Evolutionary conservation across 1,140 invertebrate species (phyloP).

Genomic region (Akabosia matsudoensis): DNA sequence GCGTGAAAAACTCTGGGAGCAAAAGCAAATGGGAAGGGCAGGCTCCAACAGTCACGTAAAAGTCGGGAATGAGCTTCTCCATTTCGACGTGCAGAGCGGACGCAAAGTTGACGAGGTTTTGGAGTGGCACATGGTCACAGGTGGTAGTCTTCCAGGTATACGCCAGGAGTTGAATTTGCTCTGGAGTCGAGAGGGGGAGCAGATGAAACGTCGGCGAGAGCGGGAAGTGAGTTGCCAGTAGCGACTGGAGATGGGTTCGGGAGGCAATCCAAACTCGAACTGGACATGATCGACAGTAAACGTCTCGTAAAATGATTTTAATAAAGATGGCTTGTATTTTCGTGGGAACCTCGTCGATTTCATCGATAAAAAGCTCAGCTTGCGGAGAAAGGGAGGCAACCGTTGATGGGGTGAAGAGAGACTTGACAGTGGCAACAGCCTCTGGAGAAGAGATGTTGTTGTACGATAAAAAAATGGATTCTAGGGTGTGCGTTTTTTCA

Average conservation of each 20-base stretch:
- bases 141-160: background rate
- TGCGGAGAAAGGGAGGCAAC: too few species aligned
- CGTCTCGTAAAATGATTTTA: background rate
- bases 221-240: background rate
- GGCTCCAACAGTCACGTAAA: background rate
- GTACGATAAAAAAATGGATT: background rate
- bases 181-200: background rate
- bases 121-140: background rate
- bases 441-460: background rate
- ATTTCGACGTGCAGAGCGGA: background rate
- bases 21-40: background rate
- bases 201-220: background rate
- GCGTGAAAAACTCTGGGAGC: background rate
- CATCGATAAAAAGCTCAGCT: background rate
- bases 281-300: background rate
- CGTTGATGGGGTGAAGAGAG: background rate
- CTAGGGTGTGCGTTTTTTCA: background rate
- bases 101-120: background rate
- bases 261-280: background rate
- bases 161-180: background rate
- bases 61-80: background rate
- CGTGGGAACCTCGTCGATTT: background rate
- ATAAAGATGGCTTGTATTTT: background rate
- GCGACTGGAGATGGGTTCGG: background rate
- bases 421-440: background rate